phyloP scores from a whole-genome alignment of 2,888 invertebrate species.

The Cremastobaeus sp. region DNA sequence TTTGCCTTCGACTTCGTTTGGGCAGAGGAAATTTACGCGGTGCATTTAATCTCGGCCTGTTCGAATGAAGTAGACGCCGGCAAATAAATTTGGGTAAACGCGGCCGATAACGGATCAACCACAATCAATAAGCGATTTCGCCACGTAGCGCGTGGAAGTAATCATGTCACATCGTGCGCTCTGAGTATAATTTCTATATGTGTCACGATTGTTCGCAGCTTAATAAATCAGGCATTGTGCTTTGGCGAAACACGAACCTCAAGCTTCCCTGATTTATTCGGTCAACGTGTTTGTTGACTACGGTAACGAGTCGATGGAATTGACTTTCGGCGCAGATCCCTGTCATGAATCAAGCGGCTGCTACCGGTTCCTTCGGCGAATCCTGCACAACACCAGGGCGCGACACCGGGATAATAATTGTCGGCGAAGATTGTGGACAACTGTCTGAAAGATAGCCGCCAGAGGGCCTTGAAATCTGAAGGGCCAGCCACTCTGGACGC shows the following conservation, averaged over 20 bases:
- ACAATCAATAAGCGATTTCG: slow-evolving; percentile 34
- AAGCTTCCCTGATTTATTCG: slow-evolving; percentile 29
- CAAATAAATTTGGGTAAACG: slow-evolving; percentile 35
- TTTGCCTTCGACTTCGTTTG: slow-evolving; percentile 1
- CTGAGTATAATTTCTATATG: slow-evolving; percentile 32
- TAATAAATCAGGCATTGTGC: slow-evolving; percentile 49
- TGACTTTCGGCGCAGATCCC: slow-evolving; percentile 28
- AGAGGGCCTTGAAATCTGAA: slow-evolving; percentile 5
- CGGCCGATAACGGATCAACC: slow-evolving; percentile 30
- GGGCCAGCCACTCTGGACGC: slow-evolving; percentile 2
- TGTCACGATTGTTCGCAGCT: slow-evolving; percentile 34
- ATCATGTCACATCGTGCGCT: slow-evolving; percentile 15
- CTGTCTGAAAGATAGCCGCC: background rate
- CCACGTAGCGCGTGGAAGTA: slow-evolving; percentile 27
- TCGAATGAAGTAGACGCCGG: slow-evolving; percentile 2
- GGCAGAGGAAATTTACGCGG: slow-evolving; percentile 6
- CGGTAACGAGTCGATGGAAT: slow-evolving; percentile 28
- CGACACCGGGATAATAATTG: background rate
- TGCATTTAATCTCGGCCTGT: slow-evolving; percentile 14
- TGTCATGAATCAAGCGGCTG: slow-evolving; percentile 31
- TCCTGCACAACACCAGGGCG: background rate
- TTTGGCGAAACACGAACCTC: slow-evolving; percentile 11
- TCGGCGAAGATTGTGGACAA: slow-evolving; percentile 10
- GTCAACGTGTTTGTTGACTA: slow-evolving; percentile 11
- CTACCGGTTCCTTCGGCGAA: background rate